Conservation (phyloP, 1,140 invertebrate genomes). For the Zophobas morio region DNA sequence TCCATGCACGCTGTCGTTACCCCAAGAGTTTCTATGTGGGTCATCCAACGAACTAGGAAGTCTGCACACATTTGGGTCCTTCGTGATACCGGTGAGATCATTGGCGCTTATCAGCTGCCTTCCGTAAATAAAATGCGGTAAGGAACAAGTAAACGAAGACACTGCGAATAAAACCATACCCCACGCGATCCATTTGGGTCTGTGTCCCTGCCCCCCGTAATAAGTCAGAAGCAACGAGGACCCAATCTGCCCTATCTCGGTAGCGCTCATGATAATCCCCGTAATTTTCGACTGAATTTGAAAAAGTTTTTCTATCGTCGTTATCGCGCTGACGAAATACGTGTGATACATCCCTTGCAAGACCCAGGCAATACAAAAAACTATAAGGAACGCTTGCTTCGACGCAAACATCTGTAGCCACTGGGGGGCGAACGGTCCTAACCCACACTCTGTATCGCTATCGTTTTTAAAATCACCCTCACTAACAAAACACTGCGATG, state of each 20-base stretch:
- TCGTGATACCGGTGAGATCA: slow-evolving; percentile 67
- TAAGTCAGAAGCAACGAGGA: slow-evolving; percentile 92
- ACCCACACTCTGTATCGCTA: slow-evolving; percentile 75
- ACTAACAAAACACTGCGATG: slow-evolving; percentile 54
- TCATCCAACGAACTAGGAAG: slow-evolving; percentile 45
- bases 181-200: slow-evolving; percentile 96
- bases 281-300: slow-evolving; percentile 96
- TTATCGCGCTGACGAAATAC: slow-evolving; percentile 97
- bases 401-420: slow-evolving; percentile 87
- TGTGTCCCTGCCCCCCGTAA: slow-evolving; percentile 92
- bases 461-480: slow-evolving; percentile 64
- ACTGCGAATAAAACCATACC: slow-evolving; percentile 93
- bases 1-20: slow-evolving; percentile 15
- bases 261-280: slow-evolving; percentile 93
- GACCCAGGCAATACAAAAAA: slow-evolving; percentile 91
- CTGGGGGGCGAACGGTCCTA: slow-evolving; percentile 77
- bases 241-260: slow-evolving; percentile 95
- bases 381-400: slow-evolving; percentile 90
- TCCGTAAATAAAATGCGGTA: slow-evolving; percentile 87
- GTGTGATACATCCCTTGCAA: slow-evolving; percentile 95
- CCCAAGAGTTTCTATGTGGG: slow-evolving; percentile 21
- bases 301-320: slow-evolving; percentile 96
- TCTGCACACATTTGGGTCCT: slow-evolving; percentile 63
- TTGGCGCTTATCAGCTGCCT: slow-evolving; percentile 79
- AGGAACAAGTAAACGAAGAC: slow-evolving; percentile 89